phyloP scores from a whole-genome alignment of 2,888 invertebrate genomes.

The Prosapia bicincta region DNA sequence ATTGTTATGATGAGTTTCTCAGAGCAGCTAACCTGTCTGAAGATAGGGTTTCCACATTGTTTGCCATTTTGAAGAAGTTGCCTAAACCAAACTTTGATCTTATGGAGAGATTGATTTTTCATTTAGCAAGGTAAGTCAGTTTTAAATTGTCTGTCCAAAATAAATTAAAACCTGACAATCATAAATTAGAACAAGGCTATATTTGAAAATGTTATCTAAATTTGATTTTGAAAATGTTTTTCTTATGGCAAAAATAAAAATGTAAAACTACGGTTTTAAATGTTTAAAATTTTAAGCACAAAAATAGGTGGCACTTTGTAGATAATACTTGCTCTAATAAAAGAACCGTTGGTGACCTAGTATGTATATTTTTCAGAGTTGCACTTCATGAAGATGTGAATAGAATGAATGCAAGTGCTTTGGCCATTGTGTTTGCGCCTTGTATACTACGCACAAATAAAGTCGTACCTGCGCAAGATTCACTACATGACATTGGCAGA shows the following conservation, averaged over 20 bases:
- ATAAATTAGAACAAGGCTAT: too few relatives aligned
- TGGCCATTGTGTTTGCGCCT: conserved; percentile 94
- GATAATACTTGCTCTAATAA: too few relatives aligned
- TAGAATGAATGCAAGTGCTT: conserved; percentile 85
- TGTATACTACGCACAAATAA: conserved; percentile 88
- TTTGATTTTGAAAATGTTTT: background rate
- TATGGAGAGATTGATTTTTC: conserved; percentile 89
- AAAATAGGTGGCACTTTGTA: too few relatives aligned
- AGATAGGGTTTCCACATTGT: conserved; percentile 80
- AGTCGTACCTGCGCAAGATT: conserved; percentile 85
- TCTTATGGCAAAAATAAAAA: too few relatives aligned
- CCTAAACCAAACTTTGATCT: conserved; percentile 87
- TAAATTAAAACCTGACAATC: too few relatives aligned
- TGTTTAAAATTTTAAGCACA: too few relatives aligned
- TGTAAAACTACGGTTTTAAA: too few relatives aligned
- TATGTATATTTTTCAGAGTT: conserved; percentile 58
- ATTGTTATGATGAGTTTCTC: conserved; percentile 91
- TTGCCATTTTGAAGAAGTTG: conserved; percentile 82
- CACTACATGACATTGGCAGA: conserved; percentile 82
- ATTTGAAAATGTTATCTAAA: background rate
- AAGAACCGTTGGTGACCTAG: too few relatives aligned
- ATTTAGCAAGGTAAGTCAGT: conserved; percentile 63
- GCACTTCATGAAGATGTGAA: conserved; percentile 83
- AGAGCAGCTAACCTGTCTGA: conserved; percentile 83
- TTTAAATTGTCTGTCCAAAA: background rate